Conservation (phyloP, 2,797 vertebrate genomes). For the Orientallactaga sibirica region DNA sequence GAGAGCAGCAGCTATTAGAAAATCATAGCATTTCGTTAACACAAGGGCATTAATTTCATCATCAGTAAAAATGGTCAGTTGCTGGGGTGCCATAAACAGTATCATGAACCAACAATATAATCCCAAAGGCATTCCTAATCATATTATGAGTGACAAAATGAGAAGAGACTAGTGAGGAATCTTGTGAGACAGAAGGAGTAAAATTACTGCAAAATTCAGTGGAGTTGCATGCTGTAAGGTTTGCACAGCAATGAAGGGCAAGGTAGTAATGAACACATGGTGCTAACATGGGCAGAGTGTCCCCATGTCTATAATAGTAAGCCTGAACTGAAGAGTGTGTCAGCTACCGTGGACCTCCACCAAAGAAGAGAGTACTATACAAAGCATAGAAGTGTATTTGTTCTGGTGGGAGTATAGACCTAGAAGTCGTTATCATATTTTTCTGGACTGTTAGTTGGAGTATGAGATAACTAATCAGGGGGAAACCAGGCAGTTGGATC, state of each 20-base stretch:
- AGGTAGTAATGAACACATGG: neutral
- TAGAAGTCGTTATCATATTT: neutral
- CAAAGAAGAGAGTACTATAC: conserved; percentile 17
- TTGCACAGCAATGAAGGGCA: neutral
- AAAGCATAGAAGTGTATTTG: neutral
- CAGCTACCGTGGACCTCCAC: neutral
- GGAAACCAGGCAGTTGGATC: neutral
- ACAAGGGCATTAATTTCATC: conserved; percentile 27
- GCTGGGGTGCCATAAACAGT: neutral
- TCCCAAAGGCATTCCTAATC: neutral
- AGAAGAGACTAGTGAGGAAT: neutral
- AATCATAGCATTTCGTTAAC: conserved; percentile 48
- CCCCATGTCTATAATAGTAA: neutral
- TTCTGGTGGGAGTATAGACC: conserved; percentile 18
- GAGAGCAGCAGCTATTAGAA: neutral
- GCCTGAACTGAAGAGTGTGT: conserved; percentile 22
- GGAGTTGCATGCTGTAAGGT: neutral
- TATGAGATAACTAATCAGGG: neutral
- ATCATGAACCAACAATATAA: neutral
- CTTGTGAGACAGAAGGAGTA: neutral
- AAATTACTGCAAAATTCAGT: neutral
- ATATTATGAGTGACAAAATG: neutral
- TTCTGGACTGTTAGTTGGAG: neutral
- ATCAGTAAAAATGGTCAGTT: conserved; percentile 8
- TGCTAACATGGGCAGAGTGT: neutral